These are phyloP conservation scores for Myotis brandtii DNA, from an alignment of 2,113 vertebrate species.

Conservation along the genomic window DNA sequence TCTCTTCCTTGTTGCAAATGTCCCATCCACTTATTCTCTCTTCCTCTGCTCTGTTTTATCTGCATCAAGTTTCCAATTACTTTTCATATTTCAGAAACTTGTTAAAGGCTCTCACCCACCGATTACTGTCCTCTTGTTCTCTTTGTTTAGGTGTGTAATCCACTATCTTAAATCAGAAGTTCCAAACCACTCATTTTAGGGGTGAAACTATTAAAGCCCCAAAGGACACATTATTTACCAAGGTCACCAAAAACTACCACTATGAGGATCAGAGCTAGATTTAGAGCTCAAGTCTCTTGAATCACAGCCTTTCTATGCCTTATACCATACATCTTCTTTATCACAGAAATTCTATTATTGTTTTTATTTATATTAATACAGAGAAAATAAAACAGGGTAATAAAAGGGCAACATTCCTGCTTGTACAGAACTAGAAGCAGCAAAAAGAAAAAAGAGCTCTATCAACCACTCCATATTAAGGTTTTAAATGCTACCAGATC, in stretches of 20 bases:
- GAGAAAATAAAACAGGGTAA: neutral
- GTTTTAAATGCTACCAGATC: neutral
- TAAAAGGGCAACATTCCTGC: neutral
- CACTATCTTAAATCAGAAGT: neutral
- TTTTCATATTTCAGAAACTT: neutral
- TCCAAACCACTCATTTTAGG: slow-evolving; percentile 28
- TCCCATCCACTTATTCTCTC: neutral
- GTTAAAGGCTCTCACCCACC: neutral
- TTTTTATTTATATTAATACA: neutral
- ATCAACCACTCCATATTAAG: neutral
- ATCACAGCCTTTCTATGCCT: neutral
- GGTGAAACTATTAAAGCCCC: neutral
- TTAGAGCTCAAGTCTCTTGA: neutral
- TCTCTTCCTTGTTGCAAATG: slow-evolving; percentile 12
- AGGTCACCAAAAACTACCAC: neutral
- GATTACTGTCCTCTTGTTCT: neutral
- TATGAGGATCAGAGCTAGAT: neutral
- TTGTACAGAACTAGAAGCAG: neutral
- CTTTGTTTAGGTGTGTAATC: neutral
- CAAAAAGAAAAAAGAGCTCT: neutral
- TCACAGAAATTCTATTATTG: neutral
- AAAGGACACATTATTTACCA: neutral
- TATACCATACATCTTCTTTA: neutral
- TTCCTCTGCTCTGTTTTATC: neutral
- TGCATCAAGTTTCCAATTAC: neutral